Percentiles rank a stretch among this genome's conserved stretches.
Evolutionary conservation across 2,113 vertebrate species (phyloP).

Genomic region (Phoenicopterus ruber): DNA sequence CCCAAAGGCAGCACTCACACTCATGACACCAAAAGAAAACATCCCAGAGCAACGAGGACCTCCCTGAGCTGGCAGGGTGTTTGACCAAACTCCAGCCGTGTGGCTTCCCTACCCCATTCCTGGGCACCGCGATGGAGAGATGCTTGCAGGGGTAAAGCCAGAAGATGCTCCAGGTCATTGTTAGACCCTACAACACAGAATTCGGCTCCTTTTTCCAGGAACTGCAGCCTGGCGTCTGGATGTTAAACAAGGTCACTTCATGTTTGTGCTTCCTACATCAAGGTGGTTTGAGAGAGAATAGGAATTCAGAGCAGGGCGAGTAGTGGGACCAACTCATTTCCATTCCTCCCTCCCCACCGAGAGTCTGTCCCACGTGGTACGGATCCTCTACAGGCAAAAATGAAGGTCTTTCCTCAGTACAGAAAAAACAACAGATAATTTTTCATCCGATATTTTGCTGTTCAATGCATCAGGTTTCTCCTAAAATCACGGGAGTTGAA

Average conservation of each 20-base stretch:
- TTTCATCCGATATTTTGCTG: background rate
- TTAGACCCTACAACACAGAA: background rate
- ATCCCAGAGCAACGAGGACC: background rate
- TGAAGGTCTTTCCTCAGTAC: background rate
- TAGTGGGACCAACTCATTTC: background rate
- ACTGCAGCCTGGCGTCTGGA: background rate
- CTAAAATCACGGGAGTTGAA: background rate
- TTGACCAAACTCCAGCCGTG: background rate
- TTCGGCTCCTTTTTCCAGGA: background rate
- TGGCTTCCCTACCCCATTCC: background rate
- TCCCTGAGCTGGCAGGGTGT: background rate
- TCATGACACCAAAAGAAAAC: background rate
- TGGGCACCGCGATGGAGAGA: fast-evolving
- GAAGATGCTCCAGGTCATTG: background rate
- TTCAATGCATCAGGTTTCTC: background rate
- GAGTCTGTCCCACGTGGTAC: background rate
- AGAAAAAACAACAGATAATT: background rate
- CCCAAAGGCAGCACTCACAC: background rate
- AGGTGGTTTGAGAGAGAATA: background rate
- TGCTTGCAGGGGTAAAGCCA: fast-evolving
- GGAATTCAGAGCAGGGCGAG: background rate
- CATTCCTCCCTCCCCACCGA: background rate
- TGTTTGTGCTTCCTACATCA: background rate
- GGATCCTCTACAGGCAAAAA: background rate
- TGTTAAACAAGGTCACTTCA: background rate